Percentiles rank a stretch among this genome's conserved stretches.
phyloP scores from a whole-genome alignment of 2,113 vertebrate species.

The Mobula birostris region DNA sequence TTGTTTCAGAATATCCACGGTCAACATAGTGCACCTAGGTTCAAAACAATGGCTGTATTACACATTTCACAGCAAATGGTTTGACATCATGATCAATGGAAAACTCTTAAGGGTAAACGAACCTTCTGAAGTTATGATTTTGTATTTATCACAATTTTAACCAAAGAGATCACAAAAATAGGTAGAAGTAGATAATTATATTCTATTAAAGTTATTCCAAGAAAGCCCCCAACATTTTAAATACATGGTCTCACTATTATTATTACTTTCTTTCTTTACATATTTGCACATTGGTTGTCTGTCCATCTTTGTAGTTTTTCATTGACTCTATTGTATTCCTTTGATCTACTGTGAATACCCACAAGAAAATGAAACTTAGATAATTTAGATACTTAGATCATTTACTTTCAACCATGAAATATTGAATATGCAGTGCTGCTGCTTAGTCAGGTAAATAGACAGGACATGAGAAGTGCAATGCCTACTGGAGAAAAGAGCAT shows the following conservation, averaged over 20 bases:
- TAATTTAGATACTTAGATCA: too few species aligned
- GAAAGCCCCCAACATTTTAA: not conserved
- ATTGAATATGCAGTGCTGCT: not conserved
- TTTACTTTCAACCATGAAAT: not conserved
- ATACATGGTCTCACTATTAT: too few species aligned
- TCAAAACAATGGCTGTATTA: not conserved
- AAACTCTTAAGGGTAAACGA: not conserved
- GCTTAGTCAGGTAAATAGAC: too few species aligned
- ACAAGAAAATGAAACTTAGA: too few species aligned
- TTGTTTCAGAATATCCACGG: slow-evolving; percentile 71
- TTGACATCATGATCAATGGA: not conserved
- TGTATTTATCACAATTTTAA: not conserved
- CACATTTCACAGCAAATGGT: not conserved
- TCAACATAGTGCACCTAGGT: slow-evolving; percentile 74
- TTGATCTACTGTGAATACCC: too few species aligned
- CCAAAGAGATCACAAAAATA: not conserved
- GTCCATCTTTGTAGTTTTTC: too few species aligned
- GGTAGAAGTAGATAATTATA: not conserved
- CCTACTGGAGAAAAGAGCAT: too few species aligned
- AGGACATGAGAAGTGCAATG: too few species aligned
- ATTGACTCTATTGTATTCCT: too few species aligned
- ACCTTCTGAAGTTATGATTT: not conserved
- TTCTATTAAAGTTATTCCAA: not conserved
- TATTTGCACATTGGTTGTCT: too few species aligned
- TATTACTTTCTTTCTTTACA: too few species aligned